A percentile compares a stretch with the other conserved stretches of the same genome.
These are phyloP conservation scores for Caenorhabditis inopinata DNA, from an alignment of 1,140 invertebrate genomes.

Conservation along the genomic window DNA sequence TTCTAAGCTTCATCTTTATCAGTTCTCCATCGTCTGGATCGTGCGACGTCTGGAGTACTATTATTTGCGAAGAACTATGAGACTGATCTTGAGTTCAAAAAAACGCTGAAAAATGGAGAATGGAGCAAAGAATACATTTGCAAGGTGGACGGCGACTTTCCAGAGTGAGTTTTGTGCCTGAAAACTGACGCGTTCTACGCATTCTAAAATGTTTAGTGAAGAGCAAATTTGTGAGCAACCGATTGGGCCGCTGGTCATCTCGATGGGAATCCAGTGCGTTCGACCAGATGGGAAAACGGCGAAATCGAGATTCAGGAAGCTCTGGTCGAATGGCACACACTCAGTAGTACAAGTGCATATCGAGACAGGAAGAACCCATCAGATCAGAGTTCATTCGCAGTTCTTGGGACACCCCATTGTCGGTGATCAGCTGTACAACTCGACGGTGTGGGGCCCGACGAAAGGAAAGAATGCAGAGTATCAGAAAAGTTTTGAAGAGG, in stretches of 20 bases:
- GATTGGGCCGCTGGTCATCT: slow-evolving; percentile 88
- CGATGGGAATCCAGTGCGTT: slow-evolving; percentile 91
- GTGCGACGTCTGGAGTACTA: slow-evolving; percentile 88
- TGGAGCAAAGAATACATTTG: slow-evolving; percentile 94
- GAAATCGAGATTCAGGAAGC: slow-evolving; percentile 77
- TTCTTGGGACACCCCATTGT: slow-evolving; percentile 94
- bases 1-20: slow-evolving; percentile 36
- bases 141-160: slow-evolving; percentile 91
- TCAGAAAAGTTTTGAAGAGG: slow-evolving; percentile 84
- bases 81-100: slow-evolving; percentile 72
- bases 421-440: slow-evolving; percentile 93
- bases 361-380: slow-evolving; percentile 93
- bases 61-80: slow-evolving; percentile 81
- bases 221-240: slow-evolving; percentile 82
- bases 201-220: slow-evolving; percentile 72
- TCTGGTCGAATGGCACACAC: slow-evolving; percentile 76
- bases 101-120: slow-evolving; percentile 87
- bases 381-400: slow-evolving; percentile 97
- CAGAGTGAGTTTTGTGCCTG: slow-evolving; percentile 76
- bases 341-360: slow-evolving; percentile 88
- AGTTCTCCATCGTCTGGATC: slow-evolving; percentile 74
- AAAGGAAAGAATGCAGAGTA: slow-evolving; percentile 89
- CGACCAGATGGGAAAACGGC: slow-evolving; percentile 76
- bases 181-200: not conserved
- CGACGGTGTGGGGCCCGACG: slow-evolving; percentile 82